phyloP scores from a whole-genome alignment of 2,113 vertebrate genomes.

The Prunella fulvescens region DNA sequence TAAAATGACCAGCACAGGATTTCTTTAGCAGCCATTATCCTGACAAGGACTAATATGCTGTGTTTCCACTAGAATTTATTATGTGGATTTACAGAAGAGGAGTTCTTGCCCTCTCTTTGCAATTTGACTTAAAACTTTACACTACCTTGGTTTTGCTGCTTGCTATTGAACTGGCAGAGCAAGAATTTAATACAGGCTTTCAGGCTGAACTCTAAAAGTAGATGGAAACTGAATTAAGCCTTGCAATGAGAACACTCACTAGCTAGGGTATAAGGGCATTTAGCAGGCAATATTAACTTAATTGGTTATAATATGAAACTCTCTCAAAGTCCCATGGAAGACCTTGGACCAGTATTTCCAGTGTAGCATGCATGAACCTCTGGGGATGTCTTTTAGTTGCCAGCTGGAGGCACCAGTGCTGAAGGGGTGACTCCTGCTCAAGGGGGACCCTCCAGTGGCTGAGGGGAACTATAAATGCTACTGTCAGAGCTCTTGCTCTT shows the following conservation, averaged over 20 bases:
- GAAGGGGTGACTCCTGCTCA: not conserved
- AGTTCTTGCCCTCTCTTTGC: not conserved
- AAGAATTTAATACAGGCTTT: slow-evolving; percentile 17
- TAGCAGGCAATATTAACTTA: not conserved
- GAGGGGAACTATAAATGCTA: not conserved
- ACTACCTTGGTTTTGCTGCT: not conserved
- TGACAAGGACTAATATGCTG: not conserved
- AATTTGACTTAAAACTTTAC: not conserved
- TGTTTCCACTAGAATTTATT: slow-evolving; percentile 3
- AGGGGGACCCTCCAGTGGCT: not conserved
- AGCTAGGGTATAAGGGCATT: not conserved
- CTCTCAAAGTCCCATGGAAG: not conserved
- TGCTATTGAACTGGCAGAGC: not conserved
- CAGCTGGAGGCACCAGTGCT: not conserved
- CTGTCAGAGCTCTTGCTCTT: not conserved
- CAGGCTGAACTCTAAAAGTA: not conserved
- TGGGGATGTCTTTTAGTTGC: not conserved
- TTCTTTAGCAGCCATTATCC: not conserved
- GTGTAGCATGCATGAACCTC: rapidly evolving
- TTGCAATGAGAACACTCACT: not conserved
- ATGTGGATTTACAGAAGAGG: slow-evolving; percentile 4
- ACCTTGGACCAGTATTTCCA: not conserved
- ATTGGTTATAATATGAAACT: not conserved
- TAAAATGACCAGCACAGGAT: not conserved
- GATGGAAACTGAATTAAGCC: slow-evolving; percentile 18